phyloP scores from a whole-genome alignment of 2,888 invertebrate genomes.

The Eledone cirrhosa region DNA sequence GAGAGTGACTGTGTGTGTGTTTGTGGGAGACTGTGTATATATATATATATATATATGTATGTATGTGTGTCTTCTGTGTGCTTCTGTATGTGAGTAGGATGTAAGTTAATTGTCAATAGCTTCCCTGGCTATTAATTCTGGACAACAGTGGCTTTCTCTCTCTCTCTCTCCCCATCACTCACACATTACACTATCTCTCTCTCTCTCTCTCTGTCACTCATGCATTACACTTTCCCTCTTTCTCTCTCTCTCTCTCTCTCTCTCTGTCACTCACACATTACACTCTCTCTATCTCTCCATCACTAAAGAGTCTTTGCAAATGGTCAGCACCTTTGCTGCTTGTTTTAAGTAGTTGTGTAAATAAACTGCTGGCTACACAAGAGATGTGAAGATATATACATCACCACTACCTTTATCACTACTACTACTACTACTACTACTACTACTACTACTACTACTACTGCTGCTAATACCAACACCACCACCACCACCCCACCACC shows the following conservation, averaged over 20 bases:
- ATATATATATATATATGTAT: too few relatives aligned
- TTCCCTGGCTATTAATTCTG: too few relatives aligned
- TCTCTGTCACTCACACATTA: background rate
- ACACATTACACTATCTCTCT: background rate
- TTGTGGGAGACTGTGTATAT: too few relatives aligned
- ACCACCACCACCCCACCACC: background rate
- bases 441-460: background rate
- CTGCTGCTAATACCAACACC: too few relatives aligned
- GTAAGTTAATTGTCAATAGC: too few relatives aligned
- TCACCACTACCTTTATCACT: background rate
- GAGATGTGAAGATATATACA: background rate
- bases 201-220: background rate
- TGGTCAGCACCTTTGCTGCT: background rate
- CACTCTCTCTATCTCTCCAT: background rate
- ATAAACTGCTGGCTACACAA: too few relatives aligned
- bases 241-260: conserved; percentile 16
- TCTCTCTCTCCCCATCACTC: background rate
- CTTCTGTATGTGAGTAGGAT: too few relatives aligned
- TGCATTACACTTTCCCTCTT: background rate
- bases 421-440: background rate
- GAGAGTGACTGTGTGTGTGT: too few relatives aligned
- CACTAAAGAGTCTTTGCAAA: background rate
- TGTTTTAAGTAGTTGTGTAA: too few relatives aligned
- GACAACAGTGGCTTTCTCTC: background rate
- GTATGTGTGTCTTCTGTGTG: too few relatives aligned